phyloP scores from a whole-genome alignment of 2,888 invertebrate genomes.

The Pherbina coryleti region DNA sequence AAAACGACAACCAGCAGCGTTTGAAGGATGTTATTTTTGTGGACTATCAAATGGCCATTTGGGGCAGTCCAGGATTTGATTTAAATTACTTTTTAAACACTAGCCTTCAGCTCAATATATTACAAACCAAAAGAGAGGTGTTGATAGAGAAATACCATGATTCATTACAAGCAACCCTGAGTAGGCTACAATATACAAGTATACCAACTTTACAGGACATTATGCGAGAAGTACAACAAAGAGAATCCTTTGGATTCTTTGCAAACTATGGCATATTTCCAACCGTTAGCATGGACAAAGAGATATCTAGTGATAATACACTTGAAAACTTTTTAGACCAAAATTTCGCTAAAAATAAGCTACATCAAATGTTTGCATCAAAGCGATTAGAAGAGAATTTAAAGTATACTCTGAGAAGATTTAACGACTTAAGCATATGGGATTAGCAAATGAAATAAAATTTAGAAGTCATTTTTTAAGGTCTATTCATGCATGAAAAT shows the following conservation, averaged over 20 bases:
- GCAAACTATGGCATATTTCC: conserved; percentile 59
- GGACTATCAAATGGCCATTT: conserved; percentile 64
- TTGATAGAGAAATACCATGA: conserved; percentile 59
- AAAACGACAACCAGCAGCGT: neutral
- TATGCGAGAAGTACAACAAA: conserved; percentile 54
- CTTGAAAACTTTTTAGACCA: conserved; percentile 58
- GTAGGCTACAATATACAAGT: conserved; percentile 45
- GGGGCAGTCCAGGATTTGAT: conserved; percentile 66
- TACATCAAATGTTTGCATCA: conserved; percentile 56
- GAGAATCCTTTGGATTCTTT: conserved; percentile 62
- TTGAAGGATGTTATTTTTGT: conserved; percentile 57
- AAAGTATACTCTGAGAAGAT: conserved; percentile 58
- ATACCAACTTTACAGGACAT: conserved; percentile 59
- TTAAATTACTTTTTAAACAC: conserved; percentile 67
- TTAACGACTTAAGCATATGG: conserved; percentile 59
- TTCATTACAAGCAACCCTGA: conserved; percentile 54
- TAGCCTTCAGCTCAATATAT: conserved; percentile 58
- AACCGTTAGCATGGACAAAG: conserved; percentile 58
- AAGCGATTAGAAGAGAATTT: conserved; percentile 57
- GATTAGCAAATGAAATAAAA: neutral
- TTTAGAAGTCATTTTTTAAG: neutral
- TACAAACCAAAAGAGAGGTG: conserved; percentile 56
- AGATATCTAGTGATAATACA: conserved; percentile 55
- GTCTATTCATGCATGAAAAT: too few relatives aligned
- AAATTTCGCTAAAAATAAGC: conserved; percentile 55